phyloP scores from a whole-genome alignment of 2,888 invertebrate species.

The Polia nebulosa region DNA sequence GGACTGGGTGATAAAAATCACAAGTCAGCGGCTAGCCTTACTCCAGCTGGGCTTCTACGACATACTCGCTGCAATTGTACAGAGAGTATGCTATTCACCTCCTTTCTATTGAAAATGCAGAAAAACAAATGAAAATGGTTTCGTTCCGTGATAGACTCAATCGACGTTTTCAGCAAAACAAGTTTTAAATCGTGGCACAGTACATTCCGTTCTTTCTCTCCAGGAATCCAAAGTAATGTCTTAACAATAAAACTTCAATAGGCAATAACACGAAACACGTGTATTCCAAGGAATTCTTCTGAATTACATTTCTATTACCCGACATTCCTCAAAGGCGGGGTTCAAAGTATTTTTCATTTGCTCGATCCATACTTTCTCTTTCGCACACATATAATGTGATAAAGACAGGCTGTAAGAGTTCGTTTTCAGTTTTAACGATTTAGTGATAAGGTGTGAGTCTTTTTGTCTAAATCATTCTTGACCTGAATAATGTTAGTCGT shows the following conservation, averaged over 20 bases:
- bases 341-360: constrained; percentile 55
- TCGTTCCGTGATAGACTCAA: too few species aligned
- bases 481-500: not conserved
- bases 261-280: constrained; percentile 52
- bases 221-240: constrained; percentile 38
- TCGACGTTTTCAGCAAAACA: too few species aligned
- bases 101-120: too few species aligned
- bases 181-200: not conserved
- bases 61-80: too few species aligned
- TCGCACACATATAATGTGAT: constrained; percentile 8
- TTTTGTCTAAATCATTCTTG: not conserved
- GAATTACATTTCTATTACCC: constrained; percentile 58
- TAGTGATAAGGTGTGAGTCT: not conserved
- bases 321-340: constrained; percentile 31
- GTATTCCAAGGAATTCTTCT: constrained; percentile 52
- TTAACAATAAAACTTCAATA: constrained; percentile 57
- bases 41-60: too few species aligned
- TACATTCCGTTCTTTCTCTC: not conserved
- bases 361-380: constrained; percentile 11
- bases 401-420: constrained; percentile 6
- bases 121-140: too few species aligned
- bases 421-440: constrained; percentile 17
- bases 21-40: too few species aligned
- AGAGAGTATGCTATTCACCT: too few species aligned
- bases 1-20: too few species aligned